Conservation (phyloP, 1,140 invertebrate genomes). For the Philaenus spumarius region DNA sequence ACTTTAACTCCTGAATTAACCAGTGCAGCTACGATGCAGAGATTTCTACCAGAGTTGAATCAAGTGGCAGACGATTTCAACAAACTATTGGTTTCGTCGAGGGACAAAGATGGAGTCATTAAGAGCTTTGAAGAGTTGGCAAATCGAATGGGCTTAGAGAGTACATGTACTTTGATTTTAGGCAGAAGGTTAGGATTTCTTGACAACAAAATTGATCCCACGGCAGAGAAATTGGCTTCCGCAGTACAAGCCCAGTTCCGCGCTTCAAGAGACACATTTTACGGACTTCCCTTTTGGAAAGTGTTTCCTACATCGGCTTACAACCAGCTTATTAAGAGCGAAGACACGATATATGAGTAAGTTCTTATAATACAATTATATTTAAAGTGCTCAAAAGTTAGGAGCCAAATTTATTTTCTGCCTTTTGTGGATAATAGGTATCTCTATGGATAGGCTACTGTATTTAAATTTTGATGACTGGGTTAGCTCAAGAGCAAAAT, state of each 20-base stretch:
- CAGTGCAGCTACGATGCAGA: constrained; percentile 63
- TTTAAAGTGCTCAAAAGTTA: no score
- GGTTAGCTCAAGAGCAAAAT: no score
- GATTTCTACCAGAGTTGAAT: constrained; percentile 70
- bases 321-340: constrained; percentile 59
- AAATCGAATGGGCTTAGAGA: constrained; percentile 71
- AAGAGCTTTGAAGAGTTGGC: constrained; percentile 62
- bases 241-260: constrained; percentile 59
- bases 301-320: constrained; percentile 66
- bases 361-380: no score
- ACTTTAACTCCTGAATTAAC: constrained; percentile 70
- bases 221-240: constrained; percentile 48
- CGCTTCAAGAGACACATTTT: constrained; percentile 70
- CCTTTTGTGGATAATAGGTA: no score
- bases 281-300: constrained; percentile 78
- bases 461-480: no score
- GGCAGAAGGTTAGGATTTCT: constrained; percentile 74
- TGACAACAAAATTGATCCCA: constrained; percentile 44
- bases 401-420: no score
- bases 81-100: constrained; percentile 49
- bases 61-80: constrained; percentile 73
- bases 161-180: constrained; percentile 67
- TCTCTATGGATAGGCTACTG: no score
- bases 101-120: constrained; percentile 44
- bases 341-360: constrained; percentile 70